Percentiles rank a stretch among this genome's conserved stretches.
These are phyloP conservation scores for Sphenodon punctatus DNA, from an alignment of 2,797 vertebrate species.

Conservation along the genomic window DNA sequence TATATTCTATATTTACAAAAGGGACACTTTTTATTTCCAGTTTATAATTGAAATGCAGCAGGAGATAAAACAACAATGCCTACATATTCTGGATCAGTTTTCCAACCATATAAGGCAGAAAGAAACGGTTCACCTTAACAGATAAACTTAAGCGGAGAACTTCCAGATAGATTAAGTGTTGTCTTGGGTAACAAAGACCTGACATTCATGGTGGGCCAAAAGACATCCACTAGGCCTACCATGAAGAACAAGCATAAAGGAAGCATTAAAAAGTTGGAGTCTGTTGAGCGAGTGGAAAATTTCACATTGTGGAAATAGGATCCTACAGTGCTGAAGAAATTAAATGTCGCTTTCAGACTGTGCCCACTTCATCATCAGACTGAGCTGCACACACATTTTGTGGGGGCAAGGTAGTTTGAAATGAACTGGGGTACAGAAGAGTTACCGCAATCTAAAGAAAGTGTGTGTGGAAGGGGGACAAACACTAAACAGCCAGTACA, in stretches of 20 bases:
- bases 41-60: background rate
- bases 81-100: background rate
- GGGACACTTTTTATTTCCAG: background rate
- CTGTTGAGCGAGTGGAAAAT: background rate
- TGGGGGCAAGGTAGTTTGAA: background rate
- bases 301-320: background rate
- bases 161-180: background rate
- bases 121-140: background rate
- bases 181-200: background rate
- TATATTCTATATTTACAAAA: no score
- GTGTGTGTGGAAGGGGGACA: background rate
- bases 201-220: background rate
- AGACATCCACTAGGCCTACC: accelerated
- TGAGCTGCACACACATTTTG: background rate
- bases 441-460: background rate
- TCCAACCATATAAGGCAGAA: background rate
- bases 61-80: background rate
- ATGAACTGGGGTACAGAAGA: background rate
- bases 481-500: background rate
- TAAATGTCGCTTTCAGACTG: accelerated
- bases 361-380: accelerated
- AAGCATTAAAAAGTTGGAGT: background rate
- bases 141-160: background rate
- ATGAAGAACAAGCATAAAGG: background rate
- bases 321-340: background rate